Conservation (phyloP, 2,888 invertebrate species). For the Reticulitermes lucifugus region DNA sequence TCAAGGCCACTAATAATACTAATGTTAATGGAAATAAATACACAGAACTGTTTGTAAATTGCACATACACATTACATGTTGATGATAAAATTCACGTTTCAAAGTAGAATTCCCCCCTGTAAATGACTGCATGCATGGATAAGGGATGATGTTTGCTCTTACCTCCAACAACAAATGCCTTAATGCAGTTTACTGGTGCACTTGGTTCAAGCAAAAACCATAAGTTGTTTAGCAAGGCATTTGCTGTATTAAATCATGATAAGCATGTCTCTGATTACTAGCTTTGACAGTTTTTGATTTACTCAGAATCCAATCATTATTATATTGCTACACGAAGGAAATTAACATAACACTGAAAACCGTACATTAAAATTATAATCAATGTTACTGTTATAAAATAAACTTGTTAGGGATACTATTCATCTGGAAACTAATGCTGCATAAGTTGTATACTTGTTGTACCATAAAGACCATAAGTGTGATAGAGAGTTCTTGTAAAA, state of each 20-base stretch:
- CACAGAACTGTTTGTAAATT: no score
- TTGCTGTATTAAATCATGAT: background rate
- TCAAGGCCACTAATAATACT: no score
- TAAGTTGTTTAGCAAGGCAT: background rate
- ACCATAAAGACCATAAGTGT: background rate
- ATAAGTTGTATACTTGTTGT: background rate
- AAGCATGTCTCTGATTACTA: background rate
- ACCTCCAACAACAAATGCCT: background rate
- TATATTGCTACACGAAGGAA: background rate
- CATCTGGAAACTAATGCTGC: background rate
- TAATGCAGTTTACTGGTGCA: background rate
- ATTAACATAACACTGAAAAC: background rate
- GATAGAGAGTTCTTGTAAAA: background rate
- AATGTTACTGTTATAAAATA: background rate
- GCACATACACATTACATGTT: no score
- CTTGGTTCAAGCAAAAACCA: background rate
- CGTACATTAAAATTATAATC: background rate
- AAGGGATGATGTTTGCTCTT: conserved; percentile 7
- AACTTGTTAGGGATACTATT: background rate
- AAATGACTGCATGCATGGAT: background rate
- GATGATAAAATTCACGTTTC: no score
- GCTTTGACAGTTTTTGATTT: background rate
- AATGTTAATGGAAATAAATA: no score
- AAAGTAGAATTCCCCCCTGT: no score
- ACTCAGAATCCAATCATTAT: background rate